Conservation (phyloP, 2,888 invertebrate species). For the Euzophera pinguis region DNA sequence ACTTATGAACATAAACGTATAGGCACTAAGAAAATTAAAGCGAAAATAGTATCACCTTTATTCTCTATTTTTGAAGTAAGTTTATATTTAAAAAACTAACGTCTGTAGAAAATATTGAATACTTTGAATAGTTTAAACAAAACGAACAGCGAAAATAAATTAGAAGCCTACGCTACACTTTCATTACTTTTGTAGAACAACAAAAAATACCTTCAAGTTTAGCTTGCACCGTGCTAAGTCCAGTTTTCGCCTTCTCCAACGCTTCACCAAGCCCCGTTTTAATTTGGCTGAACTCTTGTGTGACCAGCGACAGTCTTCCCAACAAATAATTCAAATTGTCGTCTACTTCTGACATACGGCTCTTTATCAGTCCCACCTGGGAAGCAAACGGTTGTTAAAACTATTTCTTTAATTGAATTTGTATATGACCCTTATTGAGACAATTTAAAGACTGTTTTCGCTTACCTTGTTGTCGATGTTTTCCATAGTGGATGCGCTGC, state of each 20-base stretch:
- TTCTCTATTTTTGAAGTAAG: too few species aligned
- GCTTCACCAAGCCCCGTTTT: slow-evolving; percentile 87
- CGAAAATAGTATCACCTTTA: too few species aligned
- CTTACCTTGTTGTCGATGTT: slow-evolving; percentile 87
- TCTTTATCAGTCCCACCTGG: slow-evolving; percentile 87
- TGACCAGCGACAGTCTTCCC: slow-evolving; percentile 88
- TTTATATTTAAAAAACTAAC: too few species aligned
- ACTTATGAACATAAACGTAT: too few species aligned
- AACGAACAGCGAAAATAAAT: too few species aligned
- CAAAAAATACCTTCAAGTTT: slow-evolving; percentile 33
- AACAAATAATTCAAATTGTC: slow-evolving; percentile 90
- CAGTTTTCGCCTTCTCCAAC: slow-evolving; percentile 84
- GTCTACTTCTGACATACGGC: slow-evolving; percentile 87
- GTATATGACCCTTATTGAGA: slow-evolving; percentile 12
- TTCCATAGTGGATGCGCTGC: slow-evolving; percentile 86
- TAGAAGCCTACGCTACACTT: too few species aligned
- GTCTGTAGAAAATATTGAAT: too few species aligned
- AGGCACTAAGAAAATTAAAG: too few species aligned
- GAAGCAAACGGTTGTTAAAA: slow-evolving; percentile 14
- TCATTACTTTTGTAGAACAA: too few species aligned
- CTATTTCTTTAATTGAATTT: slow-evolving; percentile 22
- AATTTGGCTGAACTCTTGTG: slow-evolving; percentile 91
- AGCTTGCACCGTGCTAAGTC: slow-evolving; percentile 81
- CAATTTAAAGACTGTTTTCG: slow-evolving; percentile 17
- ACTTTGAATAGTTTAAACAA: too few species aligned